Percentiles rank a stretch among this genome's conserved stretches.
Conservation (phyloP, 2,113 vertebrate species). For the Mormyrus lacerda region DNA sequence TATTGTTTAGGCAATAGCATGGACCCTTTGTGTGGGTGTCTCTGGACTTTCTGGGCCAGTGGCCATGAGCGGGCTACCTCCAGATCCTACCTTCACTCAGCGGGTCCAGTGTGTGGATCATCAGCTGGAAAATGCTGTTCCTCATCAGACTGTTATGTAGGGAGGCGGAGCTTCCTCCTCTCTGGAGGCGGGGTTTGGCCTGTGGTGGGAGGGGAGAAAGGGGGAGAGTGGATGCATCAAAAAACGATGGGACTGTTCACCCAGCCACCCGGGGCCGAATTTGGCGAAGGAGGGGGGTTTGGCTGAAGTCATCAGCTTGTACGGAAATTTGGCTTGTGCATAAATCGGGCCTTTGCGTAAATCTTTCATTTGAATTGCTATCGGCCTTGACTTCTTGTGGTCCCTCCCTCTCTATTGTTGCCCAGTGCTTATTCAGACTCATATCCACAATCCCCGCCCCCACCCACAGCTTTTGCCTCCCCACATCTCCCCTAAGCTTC, state of each 20-base stretch:
- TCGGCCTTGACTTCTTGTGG: background rate
- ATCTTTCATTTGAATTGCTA: background rate
- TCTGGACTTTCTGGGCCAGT: background rate
- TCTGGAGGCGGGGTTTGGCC: slow-evolving; percentile 71
- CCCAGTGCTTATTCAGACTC: background rate
- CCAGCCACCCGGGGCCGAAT: background rate
- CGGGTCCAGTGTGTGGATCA: slow-evolving; percentile 76
- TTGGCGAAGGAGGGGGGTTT: background rate
- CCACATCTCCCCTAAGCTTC: background rate
- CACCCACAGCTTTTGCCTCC: background rate
- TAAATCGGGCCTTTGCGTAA: background rate
- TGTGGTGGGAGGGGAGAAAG: slow-evolving; percentile 30
- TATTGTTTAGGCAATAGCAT: background rate
- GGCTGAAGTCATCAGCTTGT: background rate
- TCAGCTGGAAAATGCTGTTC: slow-evolving; percentile 78
- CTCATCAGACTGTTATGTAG: slow-evolving; percentile 78
- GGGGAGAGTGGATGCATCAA: background rate
- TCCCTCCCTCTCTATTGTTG: background rate
- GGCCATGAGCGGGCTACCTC: background rate
- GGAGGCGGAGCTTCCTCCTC: slow-evolving; percentile 73
- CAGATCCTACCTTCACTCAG: slow-evolving; percentile 68
- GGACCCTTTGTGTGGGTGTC: slow-evolving; percentile 27
- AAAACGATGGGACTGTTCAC: background rate
- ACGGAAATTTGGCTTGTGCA: too few relatives aligned
- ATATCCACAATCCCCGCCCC: background rate